These are phyloP conservation scores for Drosophila maculinotata DNA, from an alignment of 2,888 invertebrate species.

Conservation along the genomic window DNA sequence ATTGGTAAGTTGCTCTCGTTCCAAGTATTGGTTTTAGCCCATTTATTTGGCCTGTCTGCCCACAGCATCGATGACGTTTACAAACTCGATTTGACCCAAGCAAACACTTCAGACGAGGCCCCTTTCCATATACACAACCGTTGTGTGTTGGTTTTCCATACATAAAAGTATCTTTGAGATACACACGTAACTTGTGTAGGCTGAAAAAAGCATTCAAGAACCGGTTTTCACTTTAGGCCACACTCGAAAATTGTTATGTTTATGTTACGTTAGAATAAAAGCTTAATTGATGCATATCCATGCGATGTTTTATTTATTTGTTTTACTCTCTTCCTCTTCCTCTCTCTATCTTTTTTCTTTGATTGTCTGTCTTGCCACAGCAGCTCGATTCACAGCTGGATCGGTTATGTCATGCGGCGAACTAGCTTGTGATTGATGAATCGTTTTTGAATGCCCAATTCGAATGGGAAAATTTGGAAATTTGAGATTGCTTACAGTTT, in stretches of 20 bases:
- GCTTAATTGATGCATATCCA: constrained; percentile 74
- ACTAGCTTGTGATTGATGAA: constrained; percentile 65
- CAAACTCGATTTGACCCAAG: constrained; percentile 31
- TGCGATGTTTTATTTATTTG: constrained; percentile 33
- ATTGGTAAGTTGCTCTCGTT: constrained; percentile 42
- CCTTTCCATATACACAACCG: constrained; percentile 10
- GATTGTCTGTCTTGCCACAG: constrained; percentile 25
- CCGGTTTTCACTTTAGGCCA: constrained; percentile 43
- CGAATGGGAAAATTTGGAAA: constrained; percentile 20
- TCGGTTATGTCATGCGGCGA: constrained; percentile 72
- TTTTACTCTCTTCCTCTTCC: background rate
- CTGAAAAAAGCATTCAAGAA: constrained; percentile 25
- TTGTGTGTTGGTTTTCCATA: constrained; percentile 21
- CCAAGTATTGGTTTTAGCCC: constrained; percentile 8
- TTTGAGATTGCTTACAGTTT: constrained; percentile 5
- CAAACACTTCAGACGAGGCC: constrained; percentile 32
- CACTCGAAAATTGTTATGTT: constrained; percentile 55
- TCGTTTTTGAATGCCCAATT: constrained; percentile 12
- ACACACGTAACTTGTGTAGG: constrained; percentile 44
- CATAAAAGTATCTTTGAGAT: constrained; percentile 43
- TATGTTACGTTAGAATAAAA: constrained; percentile 67
- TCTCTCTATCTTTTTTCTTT: background rate
- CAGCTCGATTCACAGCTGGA: constrained; percentile 67
- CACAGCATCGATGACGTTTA: constrained; percentile 56
- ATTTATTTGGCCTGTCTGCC: constrained; percentile 21